Base-by-base conservation (phyloP, 2,888 invertebrate species). In the Nymphalis urticae region DNA sequence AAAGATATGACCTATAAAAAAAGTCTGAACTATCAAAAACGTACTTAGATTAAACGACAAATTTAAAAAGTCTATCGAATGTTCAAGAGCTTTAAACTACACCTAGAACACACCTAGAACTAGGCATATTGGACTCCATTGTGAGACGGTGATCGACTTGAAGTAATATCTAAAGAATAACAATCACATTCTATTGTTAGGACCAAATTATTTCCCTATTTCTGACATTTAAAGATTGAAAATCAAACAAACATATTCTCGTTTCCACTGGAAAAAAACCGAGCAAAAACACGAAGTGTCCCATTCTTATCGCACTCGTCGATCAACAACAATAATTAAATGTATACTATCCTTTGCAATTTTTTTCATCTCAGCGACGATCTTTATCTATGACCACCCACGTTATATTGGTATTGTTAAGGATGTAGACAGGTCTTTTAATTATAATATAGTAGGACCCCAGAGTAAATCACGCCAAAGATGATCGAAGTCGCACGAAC, bases 51-150 rank as follows among this genome's bases (percentile, higher is more conserved):
- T 4, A 53, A 5, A 8, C 8, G 56, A 17, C 7, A 8, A 17
- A 32, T 9, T 36, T 56, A n/a, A 27, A 36, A 36, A 56, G 4
- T 13, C 2, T 13, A 9, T 32, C 17, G 27, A 19, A 16, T 51
- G 1, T 50, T 32, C 7, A 5, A 51, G 16, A 19, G 21, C 27
- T 48, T 64, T 32, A 17, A 27, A 7, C 16, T 32, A 32, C 32
- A 59, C n/a, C 24, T 42, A 42, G 68, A n/a, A n/a, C n/a, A n/a
- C n/a, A n/a, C n/a, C n/a, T n/a, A n/a, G 89, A 87, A 88, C 89
- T 87, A 88, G 87, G 83, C 85, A 88, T 89, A 88, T 86, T 77
- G 75, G 78, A 50, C 63, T 27, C 50, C 24, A 53, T 69, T 62
- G 50, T 62, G 50, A 47, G 16, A n/a, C 16, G 16, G 4, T 56